These are phyloP conservation scores for Caenorhabditis tropicalis DNA, from an alignment of 1,140 invertebrate species.

Conservation along the genomic window DNA sequence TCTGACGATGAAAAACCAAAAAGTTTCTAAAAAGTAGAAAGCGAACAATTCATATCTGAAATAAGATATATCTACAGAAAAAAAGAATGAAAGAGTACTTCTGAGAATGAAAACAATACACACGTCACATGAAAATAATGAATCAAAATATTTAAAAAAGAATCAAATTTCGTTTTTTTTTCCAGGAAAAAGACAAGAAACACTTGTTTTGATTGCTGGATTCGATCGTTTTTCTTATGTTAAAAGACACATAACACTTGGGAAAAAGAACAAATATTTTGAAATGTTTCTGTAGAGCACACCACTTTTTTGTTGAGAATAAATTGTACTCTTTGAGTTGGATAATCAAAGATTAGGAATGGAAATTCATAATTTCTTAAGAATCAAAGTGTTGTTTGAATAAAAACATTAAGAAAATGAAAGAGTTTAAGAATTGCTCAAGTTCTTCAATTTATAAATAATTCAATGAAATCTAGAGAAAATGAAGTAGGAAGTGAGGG, in stretches of 20 bases:
- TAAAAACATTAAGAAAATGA: background rate
- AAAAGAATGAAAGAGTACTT: too few species aligned
- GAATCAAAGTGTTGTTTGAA: background rate
- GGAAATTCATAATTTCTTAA: background rate
- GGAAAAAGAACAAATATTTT: conserved; percentile 8
- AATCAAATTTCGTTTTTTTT: background rate
- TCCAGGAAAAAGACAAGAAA: background rate
- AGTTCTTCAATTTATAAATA: background rate
- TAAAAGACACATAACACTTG: conserved; percentile 4
- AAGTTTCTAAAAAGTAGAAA: too few species aligned
- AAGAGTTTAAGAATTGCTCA: background rate
- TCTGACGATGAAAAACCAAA: too few species aligned
- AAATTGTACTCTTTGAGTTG: background rate
- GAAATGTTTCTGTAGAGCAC: background rate
- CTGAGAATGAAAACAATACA: too few species aligned
- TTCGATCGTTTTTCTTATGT: background rate
- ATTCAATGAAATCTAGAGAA: conserved; percentile 33
- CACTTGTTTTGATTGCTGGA: background rate
- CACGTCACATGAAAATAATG: background rate
- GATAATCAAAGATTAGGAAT: background rate
- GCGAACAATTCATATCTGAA: too few species aligned
- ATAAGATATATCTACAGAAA: too few species aligned
- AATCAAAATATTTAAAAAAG: background rate
- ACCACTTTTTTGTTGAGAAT: background rate
- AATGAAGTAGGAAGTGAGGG: conserved; percentile 30